Percentiles rank a stretch among this genome's conserved stretches.
phyloP scores from a whole-genome alignment of 2,113 vertebrate genomes.

The Uria lomvia region DNA sequence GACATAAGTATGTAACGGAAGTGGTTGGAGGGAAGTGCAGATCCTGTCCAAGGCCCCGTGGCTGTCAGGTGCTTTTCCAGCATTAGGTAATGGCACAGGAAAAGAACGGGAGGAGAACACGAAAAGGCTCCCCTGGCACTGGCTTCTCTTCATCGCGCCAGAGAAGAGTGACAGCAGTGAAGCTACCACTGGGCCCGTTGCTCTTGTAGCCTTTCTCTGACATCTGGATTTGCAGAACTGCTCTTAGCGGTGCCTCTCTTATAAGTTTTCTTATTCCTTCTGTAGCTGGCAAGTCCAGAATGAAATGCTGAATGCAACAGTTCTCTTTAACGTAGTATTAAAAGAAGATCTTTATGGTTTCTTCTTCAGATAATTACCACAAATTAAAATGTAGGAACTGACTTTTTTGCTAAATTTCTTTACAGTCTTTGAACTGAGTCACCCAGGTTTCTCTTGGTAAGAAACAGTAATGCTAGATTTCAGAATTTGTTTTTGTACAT shows the following conservation, averaged over 20 bases:
- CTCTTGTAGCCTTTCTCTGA: not conserved
- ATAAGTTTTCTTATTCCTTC: not conserved
- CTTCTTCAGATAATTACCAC: not conserved
- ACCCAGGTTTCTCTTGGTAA: not conserved
- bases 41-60: not conserved
- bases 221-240: not conserved
- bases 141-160: not conserved
- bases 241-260: not conserved
- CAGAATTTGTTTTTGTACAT: not conserved
- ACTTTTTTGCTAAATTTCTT: not conserved
- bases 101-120: not conserved
- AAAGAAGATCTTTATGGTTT: not conserved
- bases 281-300: not conserved
- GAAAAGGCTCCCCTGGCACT: too few relatives aligned
- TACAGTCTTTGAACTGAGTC: not conserved
- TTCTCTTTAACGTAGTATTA: not conserved
- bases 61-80: not conserved
- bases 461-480: not conserved
- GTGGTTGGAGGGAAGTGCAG: not conserved
- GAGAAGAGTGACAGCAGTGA: not conserved
- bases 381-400: not conserved
- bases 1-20: not conserved
- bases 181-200: rapidly evolving
- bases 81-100: not conserved
- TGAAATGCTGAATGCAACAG: not conserved